Evolutionary conservation across 37 sponge, comb jelly and placozoan species (phyloP), one percentile per base, ranked within the genome.

Genomic region (Dysidea cf. avara): DNA sequence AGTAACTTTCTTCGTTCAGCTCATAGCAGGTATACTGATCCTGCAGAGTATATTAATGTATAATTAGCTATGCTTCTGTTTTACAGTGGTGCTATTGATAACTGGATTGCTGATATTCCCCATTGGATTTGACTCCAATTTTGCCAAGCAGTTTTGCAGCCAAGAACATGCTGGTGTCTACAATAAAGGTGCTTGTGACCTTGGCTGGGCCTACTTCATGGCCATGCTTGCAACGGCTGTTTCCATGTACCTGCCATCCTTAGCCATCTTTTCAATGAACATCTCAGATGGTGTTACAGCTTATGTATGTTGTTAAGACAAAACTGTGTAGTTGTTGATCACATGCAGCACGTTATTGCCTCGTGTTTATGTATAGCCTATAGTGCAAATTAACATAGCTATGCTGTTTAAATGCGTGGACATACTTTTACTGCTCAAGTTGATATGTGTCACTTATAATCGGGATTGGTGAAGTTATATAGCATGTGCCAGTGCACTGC

Each of bases 231-330:
- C 60, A 56, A 72, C 82, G 9, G 56, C 83, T 25, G 65, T 82
- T 30, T 21, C 75, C 13, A 71, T 88, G 28, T 88, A 88, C 69
- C 79, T 88, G 20, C 89, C 89, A 32, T 43, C 89, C 43, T 69
- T 88, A 29, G 78, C 89, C 53, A 78, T 88, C 3, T 88, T 88
- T 32, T 70, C 89, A 4, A 82, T 88, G 89, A 88, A 88, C 69
- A 68, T 76, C 32, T 81, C 89, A 3, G 89, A 88, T 73, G 89
- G 89, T 0, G 60, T 88, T 34, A 71, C 51, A 3, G 83, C 79
- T 1, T 67, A 82, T 30, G 36, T 77, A 51, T 88, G 89, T 40
- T 88, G 89, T 35, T 85, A 85, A 71, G 9, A n/a, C 28, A 29
- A 13, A 11, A 56, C 31, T 11, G 7, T 29, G 7, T 50, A 50